Evolutionary conservation across 2,113 vertebrate species (phyloP).

Genomic region (Acrocephalus arundinaceus): DNA sequence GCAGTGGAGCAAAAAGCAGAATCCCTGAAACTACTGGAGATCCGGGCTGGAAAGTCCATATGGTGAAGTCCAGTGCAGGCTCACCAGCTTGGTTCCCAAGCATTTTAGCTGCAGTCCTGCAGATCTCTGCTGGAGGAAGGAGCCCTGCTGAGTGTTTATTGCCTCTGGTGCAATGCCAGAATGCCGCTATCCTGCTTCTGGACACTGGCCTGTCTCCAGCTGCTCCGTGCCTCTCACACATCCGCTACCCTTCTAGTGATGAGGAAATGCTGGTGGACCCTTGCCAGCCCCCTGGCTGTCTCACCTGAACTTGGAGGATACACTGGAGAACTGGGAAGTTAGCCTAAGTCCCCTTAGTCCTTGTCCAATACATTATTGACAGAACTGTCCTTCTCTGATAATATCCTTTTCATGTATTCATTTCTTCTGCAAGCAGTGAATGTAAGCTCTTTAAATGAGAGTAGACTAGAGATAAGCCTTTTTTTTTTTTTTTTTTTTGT

Average conservation of each 20-base stretch:
- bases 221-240: not conserved
- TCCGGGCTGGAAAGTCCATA: not conserved
- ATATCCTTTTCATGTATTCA: not conserved
- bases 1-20: not conserved
- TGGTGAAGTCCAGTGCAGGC: not conserved
- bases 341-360: not conserved
- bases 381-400: not conserved
- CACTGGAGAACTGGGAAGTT: not conserved
- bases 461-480: not conserved
- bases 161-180: not conserved
- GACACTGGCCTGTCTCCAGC: not conserved
- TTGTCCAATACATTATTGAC: not conserved
- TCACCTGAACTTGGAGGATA: not conserved
- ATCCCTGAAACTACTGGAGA: not conserved
- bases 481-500: not conserved
- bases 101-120: accelerated
- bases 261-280: not conserved
- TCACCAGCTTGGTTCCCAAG: not conserved
- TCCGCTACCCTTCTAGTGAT: not conserved
- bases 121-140: not conserved
- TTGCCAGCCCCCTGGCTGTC: not conserved
- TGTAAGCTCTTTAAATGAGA: not conserved
- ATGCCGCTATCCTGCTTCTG: not conserved
- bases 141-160: constrained; percentile 3
- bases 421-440: not conserved